Base-by-base conservation (phyloP, 2,888 invertebrate genomes). In the Drosophila acutilabella region DNA sequence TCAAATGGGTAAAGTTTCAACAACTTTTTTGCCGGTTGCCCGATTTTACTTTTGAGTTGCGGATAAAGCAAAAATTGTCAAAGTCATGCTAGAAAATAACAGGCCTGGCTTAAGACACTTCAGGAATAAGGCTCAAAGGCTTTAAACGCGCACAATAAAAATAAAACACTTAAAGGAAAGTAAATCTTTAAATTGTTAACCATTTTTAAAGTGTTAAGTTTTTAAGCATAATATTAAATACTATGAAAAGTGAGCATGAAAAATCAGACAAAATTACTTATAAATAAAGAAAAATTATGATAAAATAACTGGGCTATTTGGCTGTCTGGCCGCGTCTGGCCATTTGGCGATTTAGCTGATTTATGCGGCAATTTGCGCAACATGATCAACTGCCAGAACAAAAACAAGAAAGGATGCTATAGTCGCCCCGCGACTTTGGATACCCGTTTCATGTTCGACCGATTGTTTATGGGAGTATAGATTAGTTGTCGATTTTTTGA, bases 311-410 rank as follows among this genome's bases (percentile, higher is more conserved):
- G 50, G 26, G 47, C 47, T 38, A 42, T 33, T 20, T 36, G 41
- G 41, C 11, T 58, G 73, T 62, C 52, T 66, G 80, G 62, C 47
- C 14, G 67, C 56, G 69, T 61, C 69, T 73, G 78, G 61, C 73
- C 69, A 81, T 78, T 77, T 77, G 61, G 38, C 71, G 62, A 56
- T 64, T 70, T 72, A 52, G 72, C 70, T 89, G 85, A 85, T 85
- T 85, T 85, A 85, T 85, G 74, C 69, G 47, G 73, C 77, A 89
- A 88, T 88, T 85, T 85, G 70, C 56, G 48, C 81, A 84, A 74
- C 68, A 81, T 78, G 88, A 84, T 84, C 74, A 71, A 71, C 66
- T 64, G 38, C 59, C 45, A 53, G 36, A 47, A 44, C n/a, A n/a
- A n/a, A n/a, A n/a, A n/a, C n/a, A n/a, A n/a, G n/a, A n/a, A n/a